Evolutionary conservation across 2,797 vertebrate species (phyloP).

Genomic region (Oreortyx pictus): DNA sequence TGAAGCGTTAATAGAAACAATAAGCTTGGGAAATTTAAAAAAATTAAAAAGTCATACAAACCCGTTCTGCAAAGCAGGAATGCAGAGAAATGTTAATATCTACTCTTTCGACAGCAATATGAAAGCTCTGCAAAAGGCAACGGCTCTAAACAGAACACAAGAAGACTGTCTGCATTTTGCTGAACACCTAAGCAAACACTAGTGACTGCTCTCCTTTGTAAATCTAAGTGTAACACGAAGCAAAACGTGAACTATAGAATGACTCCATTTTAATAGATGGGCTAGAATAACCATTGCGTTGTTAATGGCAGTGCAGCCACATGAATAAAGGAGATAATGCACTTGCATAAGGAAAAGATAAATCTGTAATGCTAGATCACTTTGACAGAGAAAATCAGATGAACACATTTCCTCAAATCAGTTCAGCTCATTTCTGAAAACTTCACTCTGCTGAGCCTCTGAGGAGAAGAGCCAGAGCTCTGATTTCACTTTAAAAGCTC

Average conservation of each 20-base stretch:
- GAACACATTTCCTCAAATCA: neutral
- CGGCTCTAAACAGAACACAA: neutral
- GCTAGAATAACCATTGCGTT: neutral
- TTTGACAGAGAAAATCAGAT: neutral
- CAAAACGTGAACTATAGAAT: rapidly evolving
- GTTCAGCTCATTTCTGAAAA: neutral
- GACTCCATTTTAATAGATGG: neutral
- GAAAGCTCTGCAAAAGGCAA: neutral
- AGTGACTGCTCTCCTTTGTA: neutral
- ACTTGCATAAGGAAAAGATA: neutral
- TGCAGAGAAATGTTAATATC: neutral
- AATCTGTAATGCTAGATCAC: neutral
- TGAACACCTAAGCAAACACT: neutral
- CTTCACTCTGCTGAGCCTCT: neutral
- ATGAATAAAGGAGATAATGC: neutral
- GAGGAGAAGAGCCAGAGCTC: neutral
- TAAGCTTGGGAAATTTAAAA: neutral
- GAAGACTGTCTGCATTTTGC: neutral
- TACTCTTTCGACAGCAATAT: neutral
- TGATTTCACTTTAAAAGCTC: neutral
- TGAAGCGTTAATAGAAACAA: neutral
- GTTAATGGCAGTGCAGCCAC: neutral
- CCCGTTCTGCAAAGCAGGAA: rapidly evolving
- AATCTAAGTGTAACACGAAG: neutral
- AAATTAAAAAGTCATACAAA: neutral